Conservation (phyloP, 2,113 vertebrate species). For the Pelmatolapia mariae region DNA sequence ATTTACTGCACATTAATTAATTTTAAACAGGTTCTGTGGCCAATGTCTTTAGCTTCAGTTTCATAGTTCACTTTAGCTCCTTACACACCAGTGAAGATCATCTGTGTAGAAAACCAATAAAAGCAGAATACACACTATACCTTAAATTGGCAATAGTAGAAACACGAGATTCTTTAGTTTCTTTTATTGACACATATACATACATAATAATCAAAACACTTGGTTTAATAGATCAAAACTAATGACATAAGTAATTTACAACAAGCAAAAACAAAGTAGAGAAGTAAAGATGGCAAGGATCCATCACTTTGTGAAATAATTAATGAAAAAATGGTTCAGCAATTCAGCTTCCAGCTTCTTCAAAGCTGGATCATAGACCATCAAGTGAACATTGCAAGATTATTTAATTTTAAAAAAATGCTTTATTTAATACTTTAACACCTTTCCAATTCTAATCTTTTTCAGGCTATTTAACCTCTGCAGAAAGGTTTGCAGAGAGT, state of each 20-base stretch:
- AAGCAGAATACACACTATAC: not conserved
- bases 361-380: not conserved
- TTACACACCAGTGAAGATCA: not conserved
- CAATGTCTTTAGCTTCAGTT: not conserved
- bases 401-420: not conserved
- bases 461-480: not conserved
- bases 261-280: not conserved
- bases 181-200: not conserved
- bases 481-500: not conserved
- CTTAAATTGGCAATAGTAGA: not conserved
- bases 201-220: not conserved
- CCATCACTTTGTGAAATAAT: not conserved
- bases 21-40: not conserved
- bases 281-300: not conserved
- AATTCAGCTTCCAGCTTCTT: not conserved
- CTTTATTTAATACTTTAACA: not conserved
- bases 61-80: not conserved
- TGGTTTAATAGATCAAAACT: not conserved
- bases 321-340: not conserved
- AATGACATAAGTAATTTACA: not conserved
- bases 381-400: not conserved
- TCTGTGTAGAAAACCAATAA: not conserved
- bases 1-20: not conserved
- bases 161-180: not conserved
- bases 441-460: not conserved